Evolutionary conservation across 2,888 invertebrate genomes (phyloP).

Genomic region (Panorpa germanica): DNA sequence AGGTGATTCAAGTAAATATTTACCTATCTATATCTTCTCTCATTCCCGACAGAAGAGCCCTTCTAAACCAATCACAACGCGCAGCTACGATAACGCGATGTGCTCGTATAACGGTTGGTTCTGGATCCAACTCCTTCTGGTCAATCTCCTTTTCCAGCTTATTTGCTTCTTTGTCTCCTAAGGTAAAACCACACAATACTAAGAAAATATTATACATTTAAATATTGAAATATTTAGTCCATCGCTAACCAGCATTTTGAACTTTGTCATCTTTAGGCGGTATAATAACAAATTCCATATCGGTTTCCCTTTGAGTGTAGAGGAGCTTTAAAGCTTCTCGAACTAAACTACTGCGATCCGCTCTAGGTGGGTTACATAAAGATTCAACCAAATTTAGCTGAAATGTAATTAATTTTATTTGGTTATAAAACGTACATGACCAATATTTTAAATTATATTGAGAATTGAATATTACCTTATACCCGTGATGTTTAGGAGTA

Average conservation of each 20-base stretch:
- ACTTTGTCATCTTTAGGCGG: constrained; percentile 8
- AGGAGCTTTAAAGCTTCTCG: constrained; percentile 31
- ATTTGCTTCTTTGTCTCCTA: too few species aligned
- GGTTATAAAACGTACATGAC: too few species aligned
- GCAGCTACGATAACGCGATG: constrained; percentile 48
- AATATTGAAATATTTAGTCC: constrained; percentile 1
- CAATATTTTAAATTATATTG: not conserved
- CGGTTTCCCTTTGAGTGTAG: constrained; percentile 32
- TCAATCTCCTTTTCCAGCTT: constrained; percentile 9
- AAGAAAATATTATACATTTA: constrained; percentile 6
- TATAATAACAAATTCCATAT: constrained; percentile 45
- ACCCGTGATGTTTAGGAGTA: constrained; percentile 17
- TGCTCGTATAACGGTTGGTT: constrained; percentile 27
- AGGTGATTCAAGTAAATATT: constrained; percentile 11
- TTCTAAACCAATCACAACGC: constrained; percentile 47
- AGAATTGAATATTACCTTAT: constrained; percentile 13
- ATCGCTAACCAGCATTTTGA: constrained; percentile 6
- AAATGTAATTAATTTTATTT: too few species aligned
- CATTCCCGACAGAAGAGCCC: constrained; percentile 50
- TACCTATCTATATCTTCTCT: constrained; percentile 47
- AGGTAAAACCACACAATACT: too few species aligned
- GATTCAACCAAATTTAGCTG: constrained; percentile 38
- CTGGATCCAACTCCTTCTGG: constrained; percentile 14
- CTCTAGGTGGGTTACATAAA: constrained; percentile 36
- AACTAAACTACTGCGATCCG: constrained; percentile 33